phyloP scores from a whole-genome alignment of 2,113 vertebrate genomes.

The Acrocephalus arundinaceus region DNA sequence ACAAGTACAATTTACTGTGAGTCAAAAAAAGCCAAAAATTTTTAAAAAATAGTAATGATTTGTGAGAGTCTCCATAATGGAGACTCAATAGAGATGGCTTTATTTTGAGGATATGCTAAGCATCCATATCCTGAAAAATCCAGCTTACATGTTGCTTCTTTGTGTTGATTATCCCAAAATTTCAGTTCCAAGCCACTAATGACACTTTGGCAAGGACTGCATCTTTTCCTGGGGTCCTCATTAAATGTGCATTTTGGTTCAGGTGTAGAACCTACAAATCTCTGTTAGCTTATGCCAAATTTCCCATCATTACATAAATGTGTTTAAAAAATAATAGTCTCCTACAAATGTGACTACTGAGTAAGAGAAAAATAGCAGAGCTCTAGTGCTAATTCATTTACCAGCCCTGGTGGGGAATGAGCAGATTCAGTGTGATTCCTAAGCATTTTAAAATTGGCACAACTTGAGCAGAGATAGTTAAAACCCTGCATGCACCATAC shows the following conservation, averaged over 20 bases:
- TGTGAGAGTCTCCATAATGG: background rate
- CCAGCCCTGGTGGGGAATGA: constrained; percentile 1
- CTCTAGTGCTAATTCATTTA: constrained; percentile 9
- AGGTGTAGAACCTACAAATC: background rate
- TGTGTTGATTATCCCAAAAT: background rate
- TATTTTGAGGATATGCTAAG: background rate
- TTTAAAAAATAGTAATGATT: background rate
- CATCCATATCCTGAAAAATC: background rate
- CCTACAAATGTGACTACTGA: background rate
- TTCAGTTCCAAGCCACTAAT: background rate
- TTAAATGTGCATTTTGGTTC: background rate
- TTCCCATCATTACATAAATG: background rate
- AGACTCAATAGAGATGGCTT: background rate
- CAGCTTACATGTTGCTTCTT: background rate
- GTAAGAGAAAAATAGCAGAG: background rate
- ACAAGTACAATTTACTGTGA: background rate
- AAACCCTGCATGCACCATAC: background rate
- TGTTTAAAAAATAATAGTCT: background rate
- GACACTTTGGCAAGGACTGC: background rate
- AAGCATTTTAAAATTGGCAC: background rate
- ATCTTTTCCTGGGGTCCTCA: background rate
- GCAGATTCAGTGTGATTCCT: background rate
- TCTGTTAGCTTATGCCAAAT: background rate
- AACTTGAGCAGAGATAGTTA: background rate
- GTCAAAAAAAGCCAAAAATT: background rate